phyloP scores from a whole-genome alignment of 2,797 vertebrate genomes.

The Threskiornis aethiopicus region DNA sequence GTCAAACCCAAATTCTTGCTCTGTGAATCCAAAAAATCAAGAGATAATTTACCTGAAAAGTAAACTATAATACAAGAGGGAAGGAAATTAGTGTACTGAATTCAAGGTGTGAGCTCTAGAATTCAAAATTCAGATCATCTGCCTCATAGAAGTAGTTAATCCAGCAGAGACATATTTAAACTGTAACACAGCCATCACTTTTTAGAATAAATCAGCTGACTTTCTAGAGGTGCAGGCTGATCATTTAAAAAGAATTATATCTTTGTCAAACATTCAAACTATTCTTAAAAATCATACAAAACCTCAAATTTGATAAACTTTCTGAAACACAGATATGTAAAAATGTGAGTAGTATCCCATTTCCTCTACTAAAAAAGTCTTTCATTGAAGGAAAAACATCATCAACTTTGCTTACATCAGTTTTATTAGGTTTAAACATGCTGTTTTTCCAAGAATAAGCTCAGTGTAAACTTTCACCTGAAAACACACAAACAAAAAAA shows the following conservation, averaged over 20 bases:
- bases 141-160: not conserved
- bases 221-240: not conserved
- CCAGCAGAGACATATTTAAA: not conserved
- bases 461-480: not conserved
- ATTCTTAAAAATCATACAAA: not conserved
- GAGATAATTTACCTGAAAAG: not conserved
- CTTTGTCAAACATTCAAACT: not conserved
- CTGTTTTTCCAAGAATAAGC: not conserved
- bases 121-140: not conserved
- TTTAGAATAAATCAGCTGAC: not conserved
- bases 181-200: not conserved
- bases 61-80: not conserved
- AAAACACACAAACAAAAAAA: not conserved
- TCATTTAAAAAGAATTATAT: not conserved
- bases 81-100: not conserved
- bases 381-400: not conserved
- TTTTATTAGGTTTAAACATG: not conserved
- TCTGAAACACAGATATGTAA: not conserved
- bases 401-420: not conserved
- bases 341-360: not conserved
- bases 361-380: not conserved
- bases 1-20: not conserved
- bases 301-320: not conserved
- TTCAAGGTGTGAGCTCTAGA: not conserved
- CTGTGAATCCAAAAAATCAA: not conserved